Conservation (phyloP, 2,113 vertebrate species). For the Salvelinus fontinalis region DNA sequence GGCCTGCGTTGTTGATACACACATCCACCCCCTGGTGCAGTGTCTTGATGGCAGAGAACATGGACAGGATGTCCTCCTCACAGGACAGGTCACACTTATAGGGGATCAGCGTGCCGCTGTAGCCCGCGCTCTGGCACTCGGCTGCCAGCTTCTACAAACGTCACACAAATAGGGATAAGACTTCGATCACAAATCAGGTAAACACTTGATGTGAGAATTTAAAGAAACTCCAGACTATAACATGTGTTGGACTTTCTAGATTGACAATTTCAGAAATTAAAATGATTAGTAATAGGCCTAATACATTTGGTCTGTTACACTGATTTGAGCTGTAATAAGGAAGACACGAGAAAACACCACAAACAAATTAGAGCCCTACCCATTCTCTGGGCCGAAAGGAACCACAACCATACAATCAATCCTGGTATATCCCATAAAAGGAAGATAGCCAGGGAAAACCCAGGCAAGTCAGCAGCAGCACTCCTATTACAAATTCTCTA, state of each 20-base stretch:
- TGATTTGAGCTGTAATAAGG: background rate
- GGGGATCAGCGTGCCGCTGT: conserved; percentile 87
- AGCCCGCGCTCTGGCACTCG: conserved; percentile 92
- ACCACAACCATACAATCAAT: conserved; percentile 34
- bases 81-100: conserved; percentile 94
- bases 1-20: conserved; percentile 94
- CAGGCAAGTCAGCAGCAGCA: background rate
- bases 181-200: conserved; percentile 11
- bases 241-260: background rate
- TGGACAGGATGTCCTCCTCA: conserved; percentile 96
- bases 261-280: background rate
- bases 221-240: background rate
- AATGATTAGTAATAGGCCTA: background rate
- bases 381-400: conserved; percentile 28
- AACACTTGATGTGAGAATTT: background rate
- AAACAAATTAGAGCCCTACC: conserved; percentile 26
- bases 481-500: background rate
- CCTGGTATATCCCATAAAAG: background rate
- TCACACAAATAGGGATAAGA: background rate
- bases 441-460: background rate
- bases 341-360: no score
- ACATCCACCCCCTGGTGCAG: conserved; percentile 90
- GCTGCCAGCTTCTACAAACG: conserved; percentile 87
- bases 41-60: conserved; percentile 93
- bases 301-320: background rate